Evolutionary conservation across 1,140 invertebrate species (phyloP).

Genomic region (Euborellia annulipes): DNA sequence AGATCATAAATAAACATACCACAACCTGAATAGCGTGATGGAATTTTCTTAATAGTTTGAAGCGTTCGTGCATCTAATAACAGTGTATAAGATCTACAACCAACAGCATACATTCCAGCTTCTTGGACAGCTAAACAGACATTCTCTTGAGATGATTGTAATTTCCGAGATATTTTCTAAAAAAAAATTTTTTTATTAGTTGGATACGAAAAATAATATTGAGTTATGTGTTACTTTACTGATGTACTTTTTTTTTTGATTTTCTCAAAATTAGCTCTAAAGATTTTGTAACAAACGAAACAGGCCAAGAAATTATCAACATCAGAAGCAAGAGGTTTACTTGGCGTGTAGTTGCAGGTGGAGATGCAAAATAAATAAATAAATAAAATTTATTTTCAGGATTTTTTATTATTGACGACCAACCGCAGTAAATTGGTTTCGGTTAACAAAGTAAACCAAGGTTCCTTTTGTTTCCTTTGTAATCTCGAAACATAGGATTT

Average conservation of each 20-base stretch:
- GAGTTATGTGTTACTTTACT: neutral
- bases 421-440: too few relatives aligned
- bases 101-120: slow-evolving; percentile 75
- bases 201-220: neutral
- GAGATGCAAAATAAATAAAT: too few relatives aligned
- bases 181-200: slow-evolving; percentile 12
- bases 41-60: slow-evolving; percentile 51
- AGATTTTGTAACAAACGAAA: too few relatives aligned
- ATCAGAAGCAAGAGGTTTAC: too few relatives aligned
- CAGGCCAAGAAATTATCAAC: too few relatives aligned
- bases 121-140: slow-evolving; percentile 79
- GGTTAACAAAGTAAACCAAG: too few relatives aligned
- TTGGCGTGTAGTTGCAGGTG: too few relatives aligned
- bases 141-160: slow-evolving; percentile 81
- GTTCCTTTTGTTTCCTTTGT: too few relatives aligned
- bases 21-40: slow-evolving; percentile 64
- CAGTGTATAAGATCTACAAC: slow-evolving; percentile 82
- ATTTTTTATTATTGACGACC: too few relatives aligned
- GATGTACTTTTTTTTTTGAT: neutral
- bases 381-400: too few relatives aligned
- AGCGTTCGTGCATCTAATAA: slow-evolving; percentile 75
- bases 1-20: slow-evolving; percentile 25
- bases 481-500: too few relatives aligned
- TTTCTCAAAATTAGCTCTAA: too few relatives aligned
- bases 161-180: slow-evolving; percentile 67